These are phyloP conservation scores for Drosophila kurseongensis DNA, from an alignment of 1,140 invertebrate species.

Conservation along the genomic window DNA sequence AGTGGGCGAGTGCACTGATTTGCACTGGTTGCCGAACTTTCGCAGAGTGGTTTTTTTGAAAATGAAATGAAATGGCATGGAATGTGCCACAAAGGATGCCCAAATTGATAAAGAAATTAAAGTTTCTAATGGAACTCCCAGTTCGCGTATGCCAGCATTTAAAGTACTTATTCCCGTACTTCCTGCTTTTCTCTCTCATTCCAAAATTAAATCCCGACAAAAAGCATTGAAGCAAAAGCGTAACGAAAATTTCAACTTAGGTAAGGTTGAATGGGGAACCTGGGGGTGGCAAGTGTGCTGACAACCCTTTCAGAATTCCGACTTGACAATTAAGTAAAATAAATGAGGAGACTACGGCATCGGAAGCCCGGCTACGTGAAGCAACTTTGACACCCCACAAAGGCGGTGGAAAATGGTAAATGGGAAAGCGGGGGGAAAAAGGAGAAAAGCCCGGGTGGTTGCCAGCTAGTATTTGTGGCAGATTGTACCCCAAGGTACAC, in stretches of 20 bases:
- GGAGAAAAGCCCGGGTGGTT: constrained; percentile 26
- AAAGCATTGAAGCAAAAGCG: constrained; percentile 53
- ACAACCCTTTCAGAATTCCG: constrained; percentile 77
- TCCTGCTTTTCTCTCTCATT: constrained; percentile 10
- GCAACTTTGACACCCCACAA: constrained; percentile 70
- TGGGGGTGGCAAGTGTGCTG: constrained; percentile 37
- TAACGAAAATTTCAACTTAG: constrained; percentile 41
- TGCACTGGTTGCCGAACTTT: constrained; percentile 51
- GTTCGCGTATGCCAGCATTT: constrained; percentile 6
- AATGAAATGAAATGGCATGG: constrained; percentile 48
- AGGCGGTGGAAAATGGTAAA: constrained; percentile 5
- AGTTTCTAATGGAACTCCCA: constrained; percentile 16
- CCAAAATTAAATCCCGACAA: constrained; percentile 30
- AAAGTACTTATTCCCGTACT: constrained; percentile 17
- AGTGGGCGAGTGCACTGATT: constrained; percentile 59
- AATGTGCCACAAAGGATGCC: constrained; percentile 37
- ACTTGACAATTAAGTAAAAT: constrained; percentile 83
- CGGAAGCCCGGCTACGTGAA: constrained; percentile 60
- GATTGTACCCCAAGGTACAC: constrained; percentile 79
- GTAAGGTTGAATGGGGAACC: constrained; percentile 1
- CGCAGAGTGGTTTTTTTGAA: constrained; percentile 28
- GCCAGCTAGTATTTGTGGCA: constrained; percentile 68
- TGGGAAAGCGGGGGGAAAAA: not conserved
- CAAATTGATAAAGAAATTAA: constrained; percentile 47
- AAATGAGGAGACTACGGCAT: constrained; percentile 69